These are phyloP conservation scores for Drosophila formosana DNA, from an alignment of 2,888 invertebrate genomes.

Conservation along the genomic window DNA sequence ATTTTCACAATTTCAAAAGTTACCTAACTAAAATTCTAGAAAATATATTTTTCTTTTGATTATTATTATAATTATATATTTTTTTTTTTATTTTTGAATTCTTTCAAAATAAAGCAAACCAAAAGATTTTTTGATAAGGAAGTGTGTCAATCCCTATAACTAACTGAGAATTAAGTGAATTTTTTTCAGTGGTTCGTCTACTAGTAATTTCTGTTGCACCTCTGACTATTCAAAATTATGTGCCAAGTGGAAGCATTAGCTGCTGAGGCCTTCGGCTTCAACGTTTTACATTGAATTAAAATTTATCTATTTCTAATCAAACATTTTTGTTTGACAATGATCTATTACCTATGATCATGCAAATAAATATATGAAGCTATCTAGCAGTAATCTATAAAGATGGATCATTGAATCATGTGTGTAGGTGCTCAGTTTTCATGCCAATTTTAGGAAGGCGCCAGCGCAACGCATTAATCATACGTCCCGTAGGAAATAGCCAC, in stretches of 20 bases:
- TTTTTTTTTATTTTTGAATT: too few relatives aligned
- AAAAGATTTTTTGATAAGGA: too few relatives aligned
- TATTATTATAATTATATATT: too few relatives aligned
- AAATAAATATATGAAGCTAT: neutral
- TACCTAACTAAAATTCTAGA: neutral
- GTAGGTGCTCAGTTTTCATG: conserved; percentile 22
- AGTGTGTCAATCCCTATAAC: too few relatives aligned
- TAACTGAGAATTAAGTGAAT: too few relatives aligned
- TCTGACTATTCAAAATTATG: too few relatives aligned
- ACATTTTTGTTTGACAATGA: neutral
- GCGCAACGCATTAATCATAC: conserved; percentile 40
- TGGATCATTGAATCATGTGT: conserved; percentile 36
- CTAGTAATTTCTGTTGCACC: too few relatives aligned
- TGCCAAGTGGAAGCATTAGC: too few relatives aligned
- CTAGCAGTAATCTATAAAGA: conserved; percentile 24
- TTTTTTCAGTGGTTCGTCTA: too few relatives aligned
- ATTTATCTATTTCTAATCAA: neutral
- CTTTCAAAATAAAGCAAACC: too few relatives aligned
- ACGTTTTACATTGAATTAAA: too few relatives aligned
- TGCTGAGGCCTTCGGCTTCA: too few relatives aligned
- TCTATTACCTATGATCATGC: neutral
- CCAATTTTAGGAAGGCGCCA: conserved; percentile 68
- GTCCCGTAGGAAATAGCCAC: conserved; percentile 16
- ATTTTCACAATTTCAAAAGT: neutral
- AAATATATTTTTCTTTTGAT: neutral